A percentile compares a stretch with the other conserved stretches of the same genome.
Evolutionary conservation across 35 echinoderm and acorn worm species (phyloP).

Genomic region (Amphiura filiformis): DNA sequence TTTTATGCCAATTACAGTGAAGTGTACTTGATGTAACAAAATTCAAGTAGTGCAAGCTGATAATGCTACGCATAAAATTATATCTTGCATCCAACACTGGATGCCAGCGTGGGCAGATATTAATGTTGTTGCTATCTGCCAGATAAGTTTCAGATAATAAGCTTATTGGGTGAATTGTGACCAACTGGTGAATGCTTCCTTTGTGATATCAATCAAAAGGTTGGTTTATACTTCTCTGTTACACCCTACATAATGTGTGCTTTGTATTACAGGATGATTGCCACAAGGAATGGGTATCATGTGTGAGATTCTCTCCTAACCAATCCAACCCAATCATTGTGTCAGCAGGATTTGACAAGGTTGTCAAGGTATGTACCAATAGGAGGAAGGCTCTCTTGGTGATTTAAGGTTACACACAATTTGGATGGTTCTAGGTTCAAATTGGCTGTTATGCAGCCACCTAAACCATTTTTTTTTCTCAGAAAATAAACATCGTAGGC

Average conservation of each 20-base stretch:
- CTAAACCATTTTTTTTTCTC: too few species aligned
- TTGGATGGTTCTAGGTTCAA: background rate
- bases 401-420: too few species aligned
- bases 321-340: conserved; percentile 91
- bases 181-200: background rate
- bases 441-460: too few species aligned
- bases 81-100: background rate
- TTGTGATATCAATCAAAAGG: too few species aligned
- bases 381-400: too few species aligned
- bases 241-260: too few species aligned
- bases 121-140: background rate
- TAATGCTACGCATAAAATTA: background rate
- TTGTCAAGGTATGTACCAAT: conserved; percentile 67
- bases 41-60: too few species aligned
- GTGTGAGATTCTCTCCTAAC: conserved; percentile 93
- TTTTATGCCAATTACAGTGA: too few species aligned
- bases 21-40: too few species aligned
- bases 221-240: too few species aligned
- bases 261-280: conserved; percentile 68
- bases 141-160: too few species aligned
- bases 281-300: conserved; percentile 84
- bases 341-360: conserved; percentile 80
- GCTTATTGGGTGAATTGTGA: background rate
- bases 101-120: background rate
- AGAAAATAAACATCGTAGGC: too few species aligned